Percentiles rank a stretch among this genome's conserved stretches.
Conservation (phyloP, 2,888 invertebrate genomes). For the Volucella inflata region DNA sequence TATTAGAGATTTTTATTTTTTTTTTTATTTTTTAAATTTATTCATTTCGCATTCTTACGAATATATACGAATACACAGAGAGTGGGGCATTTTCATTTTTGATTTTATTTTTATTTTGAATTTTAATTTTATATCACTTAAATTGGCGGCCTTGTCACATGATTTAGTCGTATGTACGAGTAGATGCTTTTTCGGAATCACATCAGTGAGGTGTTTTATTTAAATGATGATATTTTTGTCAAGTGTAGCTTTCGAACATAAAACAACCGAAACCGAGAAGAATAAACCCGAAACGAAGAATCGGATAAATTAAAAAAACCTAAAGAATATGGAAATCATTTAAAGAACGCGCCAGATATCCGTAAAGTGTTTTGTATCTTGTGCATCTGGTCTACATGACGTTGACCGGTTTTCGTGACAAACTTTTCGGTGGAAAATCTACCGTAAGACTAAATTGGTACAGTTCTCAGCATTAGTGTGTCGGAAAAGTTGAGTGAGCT, state of each 20-base stretch:
- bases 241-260: not conserved
- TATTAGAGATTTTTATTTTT: conserved; percentile 51
- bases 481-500: conserved; percentile 61
- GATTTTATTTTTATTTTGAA: conserved; percentile 7
- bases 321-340: not conserved
- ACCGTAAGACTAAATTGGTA: conserved; percentile 68
- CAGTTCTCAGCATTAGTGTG: conserved; percentile 63
- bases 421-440: conserved; percentile 72
- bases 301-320: not conserved
- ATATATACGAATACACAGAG: conserved; percentile 33
- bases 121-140: conserved; percentile 53
- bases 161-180: conserved; percentile 25
- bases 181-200: conserved; percentile 31
- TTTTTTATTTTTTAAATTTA: conserved; percentile 21
- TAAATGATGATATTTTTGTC: conserved; percentile 14
- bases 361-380: conserved; percentile 25
- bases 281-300: not conserved
- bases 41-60: conserved; percentile 54
- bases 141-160: conserved; percentile 60
- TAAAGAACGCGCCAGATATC: conserved; percentile 55
- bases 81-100: not conserved
- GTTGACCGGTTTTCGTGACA: conserved; percentile 1
- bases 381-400: conserved; percentile 35
- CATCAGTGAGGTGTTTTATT: not conserved
- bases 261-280: not conserved